A percentile compares a stretch with the other conserved stretches of the same genome.
Evolutionary conservation across 1,140 invertebrate species (phyloP).

Genomic region (Zophobas morio): DNA sequence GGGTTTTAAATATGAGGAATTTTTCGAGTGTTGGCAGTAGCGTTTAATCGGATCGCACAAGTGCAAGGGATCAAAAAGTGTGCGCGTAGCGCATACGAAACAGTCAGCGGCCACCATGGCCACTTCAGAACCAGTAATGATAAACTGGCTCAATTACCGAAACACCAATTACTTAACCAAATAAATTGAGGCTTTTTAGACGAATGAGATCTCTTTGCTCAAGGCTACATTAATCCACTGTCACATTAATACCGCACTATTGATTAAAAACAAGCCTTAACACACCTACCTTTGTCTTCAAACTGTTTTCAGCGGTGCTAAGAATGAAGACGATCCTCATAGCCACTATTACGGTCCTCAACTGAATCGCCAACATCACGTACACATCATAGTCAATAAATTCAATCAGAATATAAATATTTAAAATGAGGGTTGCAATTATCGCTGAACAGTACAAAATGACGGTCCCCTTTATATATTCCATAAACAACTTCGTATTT

Average conservation of each 20-base stretch:
- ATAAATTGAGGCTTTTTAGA: no score
- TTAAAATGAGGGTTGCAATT: neutral
- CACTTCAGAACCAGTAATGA: neutral
- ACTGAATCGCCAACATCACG: neutral
- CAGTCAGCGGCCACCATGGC: conserved; percentile 1
- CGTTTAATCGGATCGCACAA: neutral
- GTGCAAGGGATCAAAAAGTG: neutral
- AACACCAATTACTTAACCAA: no score
- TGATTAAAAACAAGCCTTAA: no score
- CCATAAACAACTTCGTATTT: neutral
- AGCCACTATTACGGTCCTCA: neutral
- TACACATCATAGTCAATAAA: neutral
- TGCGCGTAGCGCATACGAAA: neutral
- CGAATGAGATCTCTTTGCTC: no score
- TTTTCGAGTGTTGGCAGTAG: conserved; percentile 12
- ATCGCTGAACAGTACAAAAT: neutral
- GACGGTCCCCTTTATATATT: neutral
- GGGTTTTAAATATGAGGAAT: neutral
- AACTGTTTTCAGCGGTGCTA: neutral
- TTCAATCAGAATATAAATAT: neutral
- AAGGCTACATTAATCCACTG: no score
- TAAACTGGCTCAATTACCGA: no score
- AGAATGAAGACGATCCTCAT: neutral
- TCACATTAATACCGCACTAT: no score
- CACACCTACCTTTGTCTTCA: neutral